Evolutionary conservation across 2,797 vertebrate species (phyloP).

Genomic region (Prunella strophiata): DNA sequence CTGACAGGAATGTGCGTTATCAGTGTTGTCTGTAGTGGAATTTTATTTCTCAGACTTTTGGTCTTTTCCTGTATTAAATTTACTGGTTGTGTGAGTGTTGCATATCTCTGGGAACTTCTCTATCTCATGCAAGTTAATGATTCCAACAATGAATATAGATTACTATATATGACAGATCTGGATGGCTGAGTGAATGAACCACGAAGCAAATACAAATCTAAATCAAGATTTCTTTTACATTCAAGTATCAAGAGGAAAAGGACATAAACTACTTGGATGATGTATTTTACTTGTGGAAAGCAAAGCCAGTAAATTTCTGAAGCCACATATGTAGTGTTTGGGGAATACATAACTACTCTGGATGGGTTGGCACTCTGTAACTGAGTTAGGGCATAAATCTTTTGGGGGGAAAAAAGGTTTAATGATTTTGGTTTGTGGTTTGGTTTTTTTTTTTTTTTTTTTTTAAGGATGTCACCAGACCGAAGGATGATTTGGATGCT

Average conservation of each 20-base stretch:
- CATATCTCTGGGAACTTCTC: not conserved
- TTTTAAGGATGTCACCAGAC: not conserved
- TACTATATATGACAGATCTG: not conserved
- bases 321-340: not conserved
- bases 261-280: not conserved
- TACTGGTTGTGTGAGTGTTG: not conserved
- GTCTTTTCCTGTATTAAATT: not conserved
- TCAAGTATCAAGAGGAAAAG: not conserved
- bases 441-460: not conserved
- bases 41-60: not conserved
- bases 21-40: not conserved
- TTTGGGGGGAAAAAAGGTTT: fast-evolving
- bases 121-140: not conserved
- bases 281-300: not conserved
- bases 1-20: not conserved
- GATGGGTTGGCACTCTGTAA: not conserved
- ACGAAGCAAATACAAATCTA: slow-evolving; percentile 23
- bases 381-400: not conserved
- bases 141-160: not conserved
- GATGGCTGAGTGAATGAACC: slow-evolving; percentile 12
- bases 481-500: not conserved
- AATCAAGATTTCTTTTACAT: slow-evolving; percentile 37
- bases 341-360: not conserved
- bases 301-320: slow-evolving; percentile 13
- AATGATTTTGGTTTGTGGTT: not conserved